A percentile compares a stretch with the other conserved stretches of the same genome.
Conservation (phyloP, 2,888 invertebrate species). For the Nebria brevicollis region DNA sequence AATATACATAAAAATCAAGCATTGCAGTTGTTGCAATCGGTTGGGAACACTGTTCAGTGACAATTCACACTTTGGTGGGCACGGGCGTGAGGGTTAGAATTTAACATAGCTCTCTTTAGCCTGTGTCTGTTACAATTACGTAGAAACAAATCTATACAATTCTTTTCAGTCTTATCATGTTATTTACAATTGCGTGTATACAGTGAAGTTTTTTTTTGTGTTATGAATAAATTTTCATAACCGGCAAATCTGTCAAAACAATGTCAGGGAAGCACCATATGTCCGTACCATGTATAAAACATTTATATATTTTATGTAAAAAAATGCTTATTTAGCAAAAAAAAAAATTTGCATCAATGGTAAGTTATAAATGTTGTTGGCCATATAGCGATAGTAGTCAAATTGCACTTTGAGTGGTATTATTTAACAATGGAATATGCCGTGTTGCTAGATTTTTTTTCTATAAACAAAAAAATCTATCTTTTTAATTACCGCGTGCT, state of each 20-base stretch:
- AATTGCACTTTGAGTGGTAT: background rate
- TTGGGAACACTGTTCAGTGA: conserved; percentile 22
- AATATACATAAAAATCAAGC: background rate
- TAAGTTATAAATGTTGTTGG: background rate
- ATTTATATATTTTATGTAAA: conserved; percentile 5
- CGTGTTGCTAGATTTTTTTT: background rate
- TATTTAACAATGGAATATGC: background rate
- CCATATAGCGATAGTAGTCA: background rate
- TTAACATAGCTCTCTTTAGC: background rate
- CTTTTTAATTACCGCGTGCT: too few species aligned
- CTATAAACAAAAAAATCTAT: too few species aligned
- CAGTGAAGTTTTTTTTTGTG: background rate
- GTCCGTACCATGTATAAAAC: conserved; percentile 2
- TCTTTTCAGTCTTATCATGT: background rate
- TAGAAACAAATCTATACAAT: background rate
- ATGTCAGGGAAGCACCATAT: conserved; percentile 26
- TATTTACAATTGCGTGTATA: conserved; percentile 6
- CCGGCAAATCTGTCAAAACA: conserved; percentile 7
- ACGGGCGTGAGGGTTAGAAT: conserved; percentile 39
- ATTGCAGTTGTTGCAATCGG: background rate
- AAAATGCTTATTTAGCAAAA: conserved; percentile 29
- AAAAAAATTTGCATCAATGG: background rate
- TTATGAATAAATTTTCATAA: background rate
- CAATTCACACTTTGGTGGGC: conserved; percentile 27
- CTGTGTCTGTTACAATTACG: background rate